Conservation (phyloP, 2,797 vertebrate species). For the Paguma larvata region DNA sequence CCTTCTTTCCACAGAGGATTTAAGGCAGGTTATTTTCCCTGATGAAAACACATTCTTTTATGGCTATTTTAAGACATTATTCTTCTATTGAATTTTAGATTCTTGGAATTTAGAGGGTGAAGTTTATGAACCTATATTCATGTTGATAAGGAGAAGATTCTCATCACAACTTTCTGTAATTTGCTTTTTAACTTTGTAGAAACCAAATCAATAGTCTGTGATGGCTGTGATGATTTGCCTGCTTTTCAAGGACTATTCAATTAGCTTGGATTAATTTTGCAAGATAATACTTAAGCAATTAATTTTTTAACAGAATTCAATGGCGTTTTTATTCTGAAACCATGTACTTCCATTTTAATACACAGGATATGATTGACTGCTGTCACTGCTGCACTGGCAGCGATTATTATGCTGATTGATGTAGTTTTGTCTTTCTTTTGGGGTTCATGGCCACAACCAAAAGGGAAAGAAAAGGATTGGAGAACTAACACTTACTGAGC, state of each 20-base stretch:
- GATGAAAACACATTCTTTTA: not conserved
- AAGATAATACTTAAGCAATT: conserved; percentile 48
- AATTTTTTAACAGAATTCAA: conserved; percentile 69
- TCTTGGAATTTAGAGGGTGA: conserved; percentile 40
- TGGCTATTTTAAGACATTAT: not conserved
- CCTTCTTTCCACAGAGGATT: not conserved
- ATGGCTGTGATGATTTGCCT: conserved; percentile 51
- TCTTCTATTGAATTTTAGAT: conserved; percentile 41
- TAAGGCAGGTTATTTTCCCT: conserved; percentile 35
- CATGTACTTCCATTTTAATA: conserved; percentile 43
- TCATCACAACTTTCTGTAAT: conserved; percentile 50
- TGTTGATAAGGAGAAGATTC: conserved; percentile 42
- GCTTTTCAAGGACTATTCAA: conserved; percentile 53
- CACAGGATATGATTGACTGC: not conserved
- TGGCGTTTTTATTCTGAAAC: conserved; percentile 56
- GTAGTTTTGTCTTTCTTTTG: not conserved
- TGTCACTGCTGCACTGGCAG: not conserved
- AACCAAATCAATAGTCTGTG: conserved; percentile 32
- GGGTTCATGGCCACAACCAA: not conserved
- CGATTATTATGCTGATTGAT: not conserved
- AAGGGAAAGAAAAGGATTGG: not conserved
- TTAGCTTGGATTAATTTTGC: conserved; percentile 66
- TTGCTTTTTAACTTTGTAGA: conserved; percentile 55
- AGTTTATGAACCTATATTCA: conserved; percentile 26
- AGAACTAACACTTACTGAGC: not conserved